A percentile compares a stretch with the other conserved stretches of the same genome.
Conservation (phyloP, 2,888 invertebrate species). For the Geotrupes spiniger region DNA sequence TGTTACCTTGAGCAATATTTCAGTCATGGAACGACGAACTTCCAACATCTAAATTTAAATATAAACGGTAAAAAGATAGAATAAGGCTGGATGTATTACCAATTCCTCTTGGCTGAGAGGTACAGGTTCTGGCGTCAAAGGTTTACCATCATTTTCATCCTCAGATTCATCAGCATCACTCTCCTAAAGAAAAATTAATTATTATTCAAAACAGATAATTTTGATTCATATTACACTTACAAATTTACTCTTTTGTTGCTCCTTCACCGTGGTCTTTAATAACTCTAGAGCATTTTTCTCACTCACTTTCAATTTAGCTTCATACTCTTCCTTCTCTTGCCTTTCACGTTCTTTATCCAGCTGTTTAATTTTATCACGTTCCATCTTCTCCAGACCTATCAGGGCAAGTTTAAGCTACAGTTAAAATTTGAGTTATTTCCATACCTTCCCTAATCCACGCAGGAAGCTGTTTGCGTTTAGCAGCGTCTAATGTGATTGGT, state of each 20-base stretch:
- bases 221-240: slow-evolving; percentile 48
- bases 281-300: slow-evolving; percentile 55
- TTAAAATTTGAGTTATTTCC: slow-evolving; percentile 1
- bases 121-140: slow-evolving; percentile 31
- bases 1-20: slow-evolving; percentile 91
- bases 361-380: slow-evolving; percentile 85
- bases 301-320: slow-evolving; percentile 54
- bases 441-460: slow-evolving; percentile 93
- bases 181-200: slow-evolving; percentile 33
- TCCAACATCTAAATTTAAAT: slow-evolving; percentile 69
- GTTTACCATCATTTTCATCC: slow-evolving; percentile 49
- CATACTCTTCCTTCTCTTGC: slow-evolving; percentile 60
- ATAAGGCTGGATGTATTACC: slow-evolving; percentile 49
- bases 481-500: slow-evolving; percentile 66
- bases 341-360: slow-evolving; percentile 74
- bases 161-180: slow-evolving; percentile 54
- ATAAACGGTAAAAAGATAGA: neutral
- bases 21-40: slow-evolving; percentile 85
- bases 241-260: slow-evolving; percentile 62
- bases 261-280: slow-evolving; percentile 44
- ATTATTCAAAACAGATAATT: slow-evolving; percentile 8
- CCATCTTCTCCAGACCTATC: slow-evolving; percentile 94
- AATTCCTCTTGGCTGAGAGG: slow-evolving; percentile 54
- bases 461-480: slow-evolving; percentile 86
- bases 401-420: slow-evolving; percentile 1